Evolutionary conservation across 1,140 invertebrate genomes (phyloP), one percentile per base, ranked within the genome.

Genomic region (Saxidomus purpurata): DNA sequence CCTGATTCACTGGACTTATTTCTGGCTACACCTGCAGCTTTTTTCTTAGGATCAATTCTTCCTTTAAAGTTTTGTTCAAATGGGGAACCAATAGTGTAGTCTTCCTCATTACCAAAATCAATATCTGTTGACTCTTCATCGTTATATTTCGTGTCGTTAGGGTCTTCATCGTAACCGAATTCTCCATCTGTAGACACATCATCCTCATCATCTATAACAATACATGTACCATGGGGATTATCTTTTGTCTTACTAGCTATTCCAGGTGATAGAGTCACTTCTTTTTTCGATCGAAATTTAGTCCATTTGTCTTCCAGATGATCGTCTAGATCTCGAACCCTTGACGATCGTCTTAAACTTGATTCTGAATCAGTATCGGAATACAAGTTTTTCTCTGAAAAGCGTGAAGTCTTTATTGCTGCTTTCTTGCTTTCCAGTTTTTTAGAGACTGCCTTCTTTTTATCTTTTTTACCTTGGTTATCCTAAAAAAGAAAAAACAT

Each of bases 181-280:
- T 17, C 67, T 31, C 38, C 67, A 13, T 36, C 67, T 4, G 31
- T 40, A 3, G 38, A 11, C 25, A 19, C 11, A 36, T 71, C 67
- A 22, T 34, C 31, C n/a, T n/a, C n/a, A n/a, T 71, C 67, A 19
- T 71, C 67, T 31, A 71, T 71, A 31, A 71, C 22, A 71, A 71
- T 40, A 25, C 17, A 71, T 8, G n/a, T 9, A 71, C 25, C 22
- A 1, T 71, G n/a, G 2, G 17, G 3, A 59, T 17, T 59, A 22
- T 11, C 19, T 22, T 19, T 4, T 59, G 52, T 59, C 19, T 22
- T 59, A n/a, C 52, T 59, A 8, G 6, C n/a, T n/a, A 8, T 11
- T 59, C 17, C 8, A 8, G 47, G 8, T 59, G 15, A 11, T 11
- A 59, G 3, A 59, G 52, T 59, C 3, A 3, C 52, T 59, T 17